Conservation (phyloP, 2,797 vertebrate genomes). For the Lerista edwardsae region DNA sequence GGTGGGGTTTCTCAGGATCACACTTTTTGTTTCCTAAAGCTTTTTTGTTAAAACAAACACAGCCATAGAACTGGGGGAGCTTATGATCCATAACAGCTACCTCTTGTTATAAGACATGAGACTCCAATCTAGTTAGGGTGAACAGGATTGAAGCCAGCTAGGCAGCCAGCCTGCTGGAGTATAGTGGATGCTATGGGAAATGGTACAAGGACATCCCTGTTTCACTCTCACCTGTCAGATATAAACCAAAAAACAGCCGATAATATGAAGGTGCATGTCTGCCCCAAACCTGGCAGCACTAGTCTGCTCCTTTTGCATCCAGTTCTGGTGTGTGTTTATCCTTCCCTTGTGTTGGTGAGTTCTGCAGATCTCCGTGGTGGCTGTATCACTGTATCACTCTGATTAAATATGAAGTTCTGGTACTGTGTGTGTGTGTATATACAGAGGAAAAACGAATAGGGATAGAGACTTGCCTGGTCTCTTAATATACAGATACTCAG, state of each 20-base stretch:
- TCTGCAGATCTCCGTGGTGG: too few species aligned
- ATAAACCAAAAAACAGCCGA: too few species aligned
- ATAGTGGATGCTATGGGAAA: neutral
- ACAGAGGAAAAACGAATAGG: too few species aligned
- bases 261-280: too few species aligned
- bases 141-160: neutral
- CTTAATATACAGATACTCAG: too few species aligned
- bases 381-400: too few species aligned
- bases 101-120: neutral
- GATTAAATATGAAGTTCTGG: neutral
- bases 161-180: neutral
- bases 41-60: too few species aligned
- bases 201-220: neutral
- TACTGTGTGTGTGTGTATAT: too few species aligned
- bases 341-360: neutral
- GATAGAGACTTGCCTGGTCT: too few species aligned
- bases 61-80: neutral
- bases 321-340: neutral
- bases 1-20: conserved; percentile 14
- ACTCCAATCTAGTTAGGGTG: neutral
- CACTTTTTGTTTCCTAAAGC: too few species aligned
- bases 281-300: neutral
- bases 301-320: neutral
- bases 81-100: neutral
- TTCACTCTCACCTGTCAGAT: neutral